These are phyloP conservation scores for Rhombomys opimus DNA, from an alignment of 2,113 vertebrate species.

Conservation along the genomic window DNA sequence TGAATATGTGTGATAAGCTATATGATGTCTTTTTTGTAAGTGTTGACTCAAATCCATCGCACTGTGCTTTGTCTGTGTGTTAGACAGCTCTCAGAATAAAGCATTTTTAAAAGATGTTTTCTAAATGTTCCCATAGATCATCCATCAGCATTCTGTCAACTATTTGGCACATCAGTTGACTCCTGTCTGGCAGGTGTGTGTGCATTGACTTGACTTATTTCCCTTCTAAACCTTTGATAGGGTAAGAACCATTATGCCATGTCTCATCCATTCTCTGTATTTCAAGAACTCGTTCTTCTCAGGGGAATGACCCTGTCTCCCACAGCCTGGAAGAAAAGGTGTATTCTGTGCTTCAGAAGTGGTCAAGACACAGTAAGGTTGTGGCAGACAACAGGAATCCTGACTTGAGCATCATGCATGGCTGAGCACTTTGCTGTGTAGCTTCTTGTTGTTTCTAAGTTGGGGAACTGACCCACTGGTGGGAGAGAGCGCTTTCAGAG, in stretches of 20 bases:
- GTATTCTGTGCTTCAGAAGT: not conserved
- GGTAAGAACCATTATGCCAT: not conserved
- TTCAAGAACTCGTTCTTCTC: slow-evolving; percentile 59
- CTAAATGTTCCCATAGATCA: slow-evolving; percentile 67
- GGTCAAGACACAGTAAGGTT: not conserved
- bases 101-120: slow-evolving; percentile 55
- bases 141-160: slow-evolving; percentile 58
- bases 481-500: not conserved
- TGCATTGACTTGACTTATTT: slow-evolving; percentile 48
- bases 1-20: not conserved
- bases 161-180: slow-evolving; percentile 52
- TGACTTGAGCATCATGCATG: not conserved
- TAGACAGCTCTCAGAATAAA: slow-evolving; percentile 49
- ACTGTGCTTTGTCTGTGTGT: slow-evolving; percentile 19
- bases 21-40: slow-evolving; percentile 22
- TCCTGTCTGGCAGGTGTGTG: slow-evolving; percentile 55
- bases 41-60: not conserved
- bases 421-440: not conserved
- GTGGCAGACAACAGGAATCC: not conserved
- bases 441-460: not conserved
- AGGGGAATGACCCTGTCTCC: not conserved
- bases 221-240: not conserved
- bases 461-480: not conserved
- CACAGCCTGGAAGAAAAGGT: not conserved
- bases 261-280: slow-evolving; percentile 3